These are phyloP conservation scores for Xiphorhynchus elegans DNA, from an alignment of 2,113 vertebrate genomes.

Conservation along the genomic window DNA sequence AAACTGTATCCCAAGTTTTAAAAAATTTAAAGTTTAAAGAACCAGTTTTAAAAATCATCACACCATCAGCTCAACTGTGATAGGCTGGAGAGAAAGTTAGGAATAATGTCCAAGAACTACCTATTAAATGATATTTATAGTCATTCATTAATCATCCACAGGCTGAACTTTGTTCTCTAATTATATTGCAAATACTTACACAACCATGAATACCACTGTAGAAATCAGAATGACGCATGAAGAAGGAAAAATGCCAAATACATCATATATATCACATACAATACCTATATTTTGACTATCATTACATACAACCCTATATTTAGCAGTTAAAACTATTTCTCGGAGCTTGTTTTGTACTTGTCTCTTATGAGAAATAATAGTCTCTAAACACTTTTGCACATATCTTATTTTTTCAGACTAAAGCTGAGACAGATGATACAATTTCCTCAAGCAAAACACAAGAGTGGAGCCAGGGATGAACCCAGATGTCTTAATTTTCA, in stretches of 20 bases:
- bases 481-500: conserved; percentile 15
- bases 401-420: not conserved
- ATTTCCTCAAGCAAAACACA: conserved; percentile 16
- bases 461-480: not conserved
- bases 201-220: not conserved
- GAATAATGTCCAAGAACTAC: not conserved
- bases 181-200: not conserved
- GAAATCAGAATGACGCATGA: not conserved
- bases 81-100: not conserved
- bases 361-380: not conserved
- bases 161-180: not conserved
- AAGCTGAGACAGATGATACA: not conserved
- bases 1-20: not conserved
- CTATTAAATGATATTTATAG: not conserved
- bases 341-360: not conserved
- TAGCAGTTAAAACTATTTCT: not conserved
- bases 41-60: not conserved
- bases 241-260: not conserved
- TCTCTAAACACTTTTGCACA: not conserved
- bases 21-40: too few species aligned
- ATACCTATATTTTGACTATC: not conserved
- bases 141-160: conserved; percentile 4
- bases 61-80: not conserved
- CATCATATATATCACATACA: not conserved
- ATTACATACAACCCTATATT: not conserved